A percentile compares a stretch with the other conserved stretches of the same genome.
phyloP scores from a whole-genome alignment of 1,140 invertebrate species.

The Riptortus pedestris region DNA sequence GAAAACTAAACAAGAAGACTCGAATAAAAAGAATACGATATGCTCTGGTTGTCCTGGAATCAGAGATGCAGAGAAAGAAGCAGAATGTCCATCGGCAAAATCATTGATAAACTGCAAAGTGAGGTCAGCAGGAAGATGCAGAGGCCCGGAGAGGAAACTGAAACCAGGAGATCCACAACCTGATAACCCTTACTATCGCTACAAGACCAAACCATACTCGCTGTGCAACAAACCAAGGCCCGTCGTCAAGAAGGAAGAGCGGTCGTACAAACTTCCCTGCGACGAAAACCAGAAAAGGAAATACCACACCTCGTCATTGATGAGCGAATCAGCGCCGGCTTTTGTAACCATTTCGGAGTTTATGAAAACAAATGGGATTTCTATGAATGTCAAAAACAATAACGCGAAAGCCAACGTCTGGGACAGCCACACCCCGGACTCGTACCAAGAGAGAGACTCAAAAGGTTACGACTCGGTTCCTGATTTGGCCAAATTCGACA shows the following conservation, averaged over 20 bases:
- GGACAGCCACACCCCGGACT: neutral
- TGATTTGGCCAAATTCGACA: neutral
- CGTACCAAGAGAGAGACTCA: neutral
- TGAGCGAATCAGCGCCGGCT: neutral
- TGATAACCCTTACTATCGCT: neutral
- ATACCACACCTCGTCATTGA: neutral
- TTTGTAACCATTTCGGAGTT: neutral
- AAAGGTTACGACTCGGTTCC: neutral
- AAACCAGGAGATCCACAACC: neutral
- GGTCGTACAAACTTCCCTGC: neutral
- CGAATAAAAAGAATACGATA: neutral
- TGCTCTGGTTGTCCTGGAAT: conserved; percentile 1
- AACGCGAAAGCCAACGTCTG: neutral
- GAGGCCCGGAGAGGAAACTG: neutral
- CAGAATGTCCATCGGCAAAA: neutral
- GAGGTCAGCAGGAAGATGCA: neutral
- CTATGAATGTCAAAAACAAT: neutral
- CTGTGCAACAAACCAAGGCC: neutral
- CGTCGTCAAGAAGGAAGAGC: neutral
- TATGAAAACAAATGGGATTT: neutral
- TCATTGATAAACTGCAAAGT: neutral
- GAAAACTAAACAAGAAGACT: neutral
- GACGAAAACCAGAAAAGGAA: neutral
- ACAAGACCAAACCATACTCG: neutral
- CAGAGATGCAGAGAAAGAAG: neutral